Percentiles rank a stretch among this genome's conserved stretches.
Conservation (phyloP, 2,888 invertebrate genomes). For the Ptychoptera contaminata region DNA sequence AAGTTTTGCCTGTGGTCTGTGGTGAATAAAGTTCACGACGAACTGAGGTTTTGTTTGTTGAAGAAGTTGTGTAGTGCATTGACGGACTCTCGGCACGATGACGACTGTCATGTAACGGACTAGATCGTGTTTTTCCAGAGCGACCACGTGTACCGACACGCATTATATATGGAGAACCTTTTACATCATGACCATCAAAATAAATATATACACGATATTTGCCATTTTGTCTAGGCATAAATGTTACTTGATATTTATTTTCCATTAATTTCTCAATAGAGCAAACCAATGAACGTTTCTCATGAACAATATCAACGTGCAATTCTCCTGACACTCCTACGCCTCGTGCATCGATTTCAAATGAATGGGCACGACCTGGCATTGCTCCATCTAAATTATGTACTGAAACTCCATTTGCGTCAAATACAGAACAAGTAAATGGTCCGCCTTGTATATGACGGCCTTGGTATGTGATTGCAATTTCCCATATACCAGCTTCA, state of each 20-base stretch:
- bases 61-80: constrained; percentile 28
- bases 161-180: constrained; percentile 76
- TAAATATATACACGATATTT: constrained; percentile 77
- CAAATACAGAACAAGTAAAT: constrained; percentile 89
- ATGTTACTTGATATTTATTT: constrained; percentile 61
- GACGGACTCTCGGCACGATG: constrained; percentile 31
- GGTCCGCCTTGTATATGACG: constrained; percentile 94
- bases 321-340: constrained; percentile 78
- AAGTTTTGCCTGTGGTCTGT: neutral
- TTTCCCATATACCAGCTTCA: constrained; percentile 94
- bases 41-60: no score
- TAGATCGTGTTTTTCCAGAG: constrained; percentile 35
- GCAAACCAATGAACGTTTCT: constrained; percentile 69
- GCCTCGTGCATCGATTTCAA: constrained; percentile 56
- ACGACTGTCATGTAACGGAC: constrained; percentile 37
- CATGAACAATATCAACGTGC: constrained; percentile 78
- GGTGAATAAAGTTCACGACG: constrained; percentile 6
- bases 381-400: constrained; percentile 68
- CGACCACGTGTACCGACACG: constrained; percentile 61
- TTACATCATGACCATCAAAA: constrained; percentile 77
- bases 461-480: constrained; percentile 89
- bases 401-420: constrained; percentile 77
- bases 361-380: constrained; percentile 75
- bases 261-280: constrained; percentile 65
- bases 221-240: constrained; percentile 61